Evolutionary conservation across 2,888 invertebrate genomes (phyloP), one percentile per base, ranked within the genome.

Genomic region (Caradrina clavipalpis): DNA sequence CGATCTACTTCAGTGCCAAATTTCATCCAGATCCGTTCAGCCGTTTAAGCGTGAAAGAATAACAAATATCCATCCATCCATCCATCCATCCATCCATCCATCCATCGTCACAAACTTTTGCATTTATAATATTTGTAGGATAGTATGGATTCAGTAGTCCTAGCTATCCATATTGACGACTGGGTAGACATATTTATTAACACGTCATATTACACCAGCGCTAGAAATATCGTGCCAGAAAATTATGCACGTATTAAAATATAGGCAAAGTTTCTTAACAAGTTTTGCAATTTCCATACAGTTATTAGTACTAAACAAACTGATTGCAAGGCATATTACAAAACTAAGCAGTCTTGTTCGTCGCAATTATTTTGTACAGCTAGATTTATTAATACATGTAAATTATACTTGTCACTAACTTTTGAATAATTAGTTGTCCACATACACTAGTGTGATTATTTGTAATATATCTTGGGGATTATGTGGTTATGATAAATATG

Each of bases 301-400:
- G 60, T 61, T 76, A 75, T 80, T 74, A 66, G 66, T 39, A 73
- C 73, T 66, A 15, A 58, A 75, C 50, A 54, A 67, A 54, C 39
- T 75, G 59, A 78, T 75, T 78, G 74, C 73, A 7, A 39, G 13
- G 50, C 22, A 60, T 49, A 45, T 68, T 67, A 65, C 74, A 74
- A 58, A 79, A 74, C 75, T 55, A 15, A 15, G 45, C 45, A 4
- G 45, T 35, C 10, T 13, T 19, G 21, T 50, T 42, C 51, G 7
- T 60, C 1, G 57, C 57, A 80, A 80, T 76, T 67, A 75, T 60
- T 73, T 22, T 73, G 50, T 57, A n/a, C 42, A 1, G 11, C 31
- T 54, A 54, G 80, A 76, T 74, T 76, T 80, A 76, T 76, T 45
- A 57, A 79, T 75, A 67, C 50, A 51, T 61, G 80, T 61, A 76